These are phyloP conservation scores for Salpingus planirostris DNA, from an alignment of 2,888 invertebrate genomes.

Conservation along the genomic window DNA sequence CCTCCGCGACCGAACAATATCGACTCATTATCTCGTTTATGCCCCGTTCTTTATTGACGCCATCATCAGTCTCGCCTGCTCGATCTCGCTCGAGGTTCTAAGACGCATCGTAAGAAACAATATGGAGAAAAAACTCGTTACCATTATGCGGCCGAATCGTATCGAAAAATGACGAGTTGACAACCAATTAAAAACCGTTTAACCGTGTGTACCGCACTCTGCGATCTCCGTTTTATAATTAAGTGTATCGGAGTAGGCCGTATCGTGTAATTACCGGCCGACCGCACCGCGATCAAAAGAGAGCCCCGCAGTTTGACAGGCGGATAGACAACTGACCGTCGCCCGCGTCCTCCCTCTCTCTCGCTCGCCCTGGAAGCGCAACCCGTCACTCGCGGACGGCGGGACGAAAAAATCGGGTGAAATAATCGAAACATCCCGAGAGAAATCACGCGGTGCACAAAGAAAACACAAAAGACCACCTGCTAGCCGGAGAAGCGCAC, in stretches of 20 bases:
- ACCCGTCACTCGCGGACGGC: too few relatives aligned
- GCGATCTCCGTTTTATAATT: conserved; percentile 38
- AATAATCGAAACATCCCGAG: too few relatives aligned
- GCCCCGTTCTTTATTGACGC: conserved; percentile 11
- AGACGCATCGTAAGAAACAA: conserved; percentile 1
- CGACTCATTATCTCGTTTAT: conserved; percentile 13
- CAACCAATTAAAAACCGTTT: conserved; percentile 41
- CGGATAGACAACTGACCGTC: conserved; percentile 33
- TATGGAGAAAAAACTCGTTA: not conserved
- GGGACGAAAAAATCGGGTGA: too few relatives aligned
- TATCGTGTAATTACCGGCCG: conserved; percentile 36
- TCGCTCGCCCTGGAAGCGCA: too few relatives aligned
- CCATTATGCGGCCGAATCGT: conserved; percentile 5
- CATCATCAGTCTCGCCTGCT: conserved; percentile 3
- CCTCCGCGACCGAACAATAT: conserved; percentile 11
- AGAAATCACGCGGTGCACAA: conserved; percentile 10
- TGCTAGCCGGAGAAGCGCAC: conserved; percentile 20
- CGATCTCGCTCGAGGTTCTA: conserved; percentile 3
- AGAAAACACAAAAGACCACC: conserved; percentile 16
- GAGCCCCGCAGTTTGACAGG: conserved; percentile 31
- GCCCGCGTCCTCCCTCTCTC: too few relatives aligned
- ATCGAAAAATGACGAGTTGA: conserved; percentile 37
- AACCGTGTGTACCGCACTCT: conserved; percentile 20
- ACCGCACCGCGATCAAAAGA: conserved; percentile 34
- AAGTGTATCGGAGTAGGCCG: conserved; percentile 38